These are phyloP conservation scores for Pogonomyrmex californicus DNA, from an alignment of 1,140 invertebrate genomes.

Conservation along the genomic window DNA sequence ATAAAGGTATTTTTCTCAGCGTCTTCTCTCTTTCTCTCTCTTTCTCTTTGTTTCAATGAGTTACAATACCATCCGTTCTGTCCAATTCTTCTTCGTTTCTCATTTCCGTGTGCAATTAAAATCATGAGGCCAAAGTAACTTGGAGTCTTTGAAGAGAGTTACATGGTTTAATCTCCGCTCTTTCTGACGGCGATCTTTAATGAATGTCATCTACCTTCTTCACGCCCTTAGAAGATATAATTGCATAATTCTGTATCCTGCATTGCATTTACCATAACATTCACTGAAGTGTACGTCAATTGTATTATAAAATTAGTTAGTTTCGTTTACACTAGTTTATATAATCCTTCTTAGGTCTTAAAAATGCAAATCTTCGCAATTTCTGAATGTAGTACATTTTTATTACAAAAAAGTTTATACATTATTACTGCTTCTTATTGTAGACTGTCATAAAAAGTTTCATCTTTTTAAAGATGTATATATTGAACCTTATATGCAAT, in stretches of 20 bases:
- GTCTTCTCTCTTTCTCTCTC: not conserved
- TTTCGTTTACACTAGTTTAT: not conserved
- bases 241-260: conserved; percentile 36
- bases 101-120: conserved; percentile 62
- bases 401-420: not conserved
- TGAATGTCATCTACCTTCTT: conserved; percentile 50
- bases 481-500: not conserved
- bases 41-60: conserved; percentile 15
- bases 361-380: conserved; percentile 20
- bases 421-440: not conserved
- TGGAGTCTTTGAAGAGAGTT: conserved; percentile 50
- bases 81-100: conserved; percentile 49
- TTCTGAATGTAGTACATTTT: not conserved
- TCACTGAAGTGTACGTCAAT: conserved; percentile 11
- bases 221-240: conserved; percentile 39
- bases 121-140: conserved; percentile 49
- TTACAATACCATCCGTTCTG: conserved; percentile 28
- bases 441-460: not conserved
- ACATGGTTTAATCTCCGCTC: conserved; percentile 59
- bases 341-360: conserved; percentile 37
- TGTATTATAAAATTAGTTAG: conserved; percentile 25
- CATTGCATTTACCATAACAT: conserved; percentile 29
- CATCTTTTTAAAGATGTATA: not conserved
- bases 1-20: conserved; percentile 34
- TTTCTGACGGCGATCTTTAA: conserved; percentile 57